Evolutionary conservation across 2,797 vertebrate species (phyloP).

Genomic region (Heliangelus exortis): DNA sequence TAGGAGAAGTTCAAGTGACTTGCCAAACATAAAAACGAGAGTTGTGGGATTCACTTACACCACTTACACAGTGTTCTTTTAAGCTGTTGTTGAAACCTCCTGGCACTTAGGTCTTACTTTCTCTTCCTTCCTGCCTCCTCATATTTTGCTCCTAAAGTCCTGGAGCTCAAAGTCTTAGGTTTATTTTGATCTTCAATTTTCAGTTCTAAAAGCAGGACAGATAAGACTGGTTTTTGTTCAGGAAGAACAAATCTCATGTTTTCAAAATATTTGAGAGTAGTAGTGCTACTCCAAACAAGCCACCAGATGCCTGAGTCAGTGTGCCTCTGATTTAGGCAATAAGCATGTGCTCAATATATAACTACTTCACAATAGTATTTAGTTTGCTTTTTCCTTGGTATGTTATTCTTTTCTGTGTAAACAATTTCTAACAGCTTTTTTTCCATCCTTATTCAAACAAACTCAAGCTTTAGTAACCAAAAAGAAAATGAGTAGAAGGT

Average conservation of each 20-base stretch:
- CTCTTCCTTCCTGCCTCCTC: not conserved
- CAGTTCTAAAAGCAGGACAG: not conserved
- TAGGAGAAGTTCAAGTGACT: slow-evolving; percentile 2
- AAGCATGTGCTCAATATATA: not conserved
- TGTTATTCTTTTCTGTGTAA: not conserved
- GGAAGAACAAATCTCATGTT: not conserved
- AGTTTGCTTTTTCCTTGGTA: not conserved
- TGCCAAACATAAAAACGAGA: not conserved
- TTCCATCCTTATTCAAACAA: not conserved
- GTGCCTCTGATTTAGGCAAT: not conserved
- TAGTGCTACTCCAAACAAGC: not conserved
- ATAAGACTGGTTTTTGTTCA: not conserved
- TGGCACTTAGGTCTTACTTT: not conserved
- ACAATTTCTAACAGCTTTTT: not conserved
- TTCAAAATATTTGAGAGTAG: slow-evolving; percentile 11
- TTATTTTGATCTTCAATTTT: not conserved
- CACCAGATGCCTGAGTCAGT: not conserved
- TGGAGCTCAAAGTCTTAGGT: not conserved
- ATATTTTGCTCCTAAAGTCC: not conserved
- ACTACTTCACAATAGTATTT: not conserved
- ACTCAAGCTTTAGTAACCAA: not conserved
- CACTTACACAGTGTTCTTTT: not conserved
- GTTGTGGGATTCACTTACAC: not conserved
- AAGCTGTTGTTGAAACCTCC: not conserved
- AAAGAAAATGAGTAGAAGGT: not conserved